Percentiles rank a stretch among this genome's conserved stretches.
phyloP scores from a whole-genome alignment of 1,140 invertebrate genomes.

The Drosophila sechellia region DNA sequence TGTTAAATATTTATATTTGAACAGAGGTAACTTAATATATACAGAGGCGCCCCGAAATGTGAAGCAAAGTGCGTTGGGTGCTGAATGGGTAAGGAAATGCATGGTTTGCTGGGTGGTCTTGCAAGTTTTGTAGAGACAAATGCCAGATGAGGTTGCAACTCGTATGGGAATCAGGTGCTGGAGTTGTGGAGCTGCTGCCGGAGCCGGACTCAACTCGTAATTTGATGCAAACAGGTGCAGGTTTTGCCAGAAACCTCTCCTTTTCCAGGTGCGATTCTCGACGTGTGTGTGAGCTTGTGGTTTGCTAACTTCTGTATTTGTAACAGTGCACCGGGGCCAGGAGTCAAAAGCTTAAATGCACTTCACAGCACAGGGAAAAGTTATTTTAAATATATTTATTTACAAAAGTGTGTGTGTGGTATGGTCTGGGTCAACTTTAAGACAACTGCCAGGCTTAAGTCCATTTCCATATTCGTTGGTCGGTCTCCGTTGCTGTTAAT shows the following conservation, averaged over 20 bases:
- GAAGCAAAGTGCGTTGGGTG: constrained; percentile 53
- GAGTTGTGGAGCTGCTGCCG: not conserved
- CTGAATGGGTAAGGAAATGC: not conserved
- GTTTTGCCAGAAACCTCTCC: constrained; percentile 49
- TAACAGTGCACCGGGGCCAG: constrained; percentile 12
- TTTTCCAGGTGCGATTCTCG: constrained; percentile 4
- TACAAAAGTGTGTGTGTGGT: constrained; percentile 28
- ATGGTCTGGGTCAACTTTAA: constrained; percentile 54
- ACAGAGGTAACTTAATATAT: constrained; percentile 47
- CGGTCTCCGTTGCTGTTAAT: constrained; percentile 27
- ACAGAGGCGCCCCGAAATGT: constrained; percentile 22
- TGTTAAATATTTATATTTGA: constrained; percentile 76
- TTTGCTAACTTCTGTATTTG: constrained; percentile 58
- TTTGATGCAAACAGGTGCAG: constrained; percentile 77
- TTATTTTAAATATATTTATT: constrained; percentile 66
- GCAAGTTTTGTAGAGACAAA: constrained; percentile 25
- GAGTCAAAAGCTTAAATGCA: constrained; percentile 71
- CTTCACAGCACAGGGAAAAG: constrained; percentile 64
- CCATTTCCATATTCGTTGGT: constrained; percentile 46
- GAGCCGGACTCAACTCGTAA: constrained; percentile 52
- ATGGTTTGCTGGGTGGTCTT: not conserved
- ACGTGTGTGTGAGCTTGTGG: constrained; percentile 38
- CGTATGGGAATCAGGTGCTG: constrained; percentile 2
- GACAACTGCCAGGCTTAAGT: constrained; percentile 56
- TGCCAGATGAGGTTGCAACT: constrained; percentile 35